These are phyloP conservation scores for Neofelis nebulosa DNA, from an alignment of 2,113 vertebrate genomes.

Conservation along the genomic window DNA sequence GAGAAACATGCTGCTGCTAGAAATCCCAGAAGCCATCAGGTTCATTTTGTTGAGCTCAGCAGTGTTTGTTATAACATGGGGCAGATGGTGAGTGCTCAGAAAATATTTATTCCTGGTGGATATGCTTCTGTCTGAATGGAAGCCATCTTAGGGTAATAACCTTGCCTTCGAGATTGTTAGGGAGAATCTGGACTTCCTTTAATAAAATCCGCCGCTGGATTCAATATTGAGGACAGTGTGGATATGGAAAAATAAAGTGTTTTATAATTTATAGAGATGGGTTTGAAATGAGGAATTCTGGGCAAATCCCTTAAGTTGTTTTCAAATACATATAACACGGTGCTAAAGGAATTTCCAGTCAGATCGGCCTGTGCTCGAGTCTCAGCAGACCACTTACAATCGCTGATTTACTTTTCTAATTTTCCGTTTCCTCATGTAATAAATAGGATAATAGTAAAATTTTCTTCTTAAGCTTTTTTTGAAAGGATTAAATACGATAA, in stretches of 20 bases:
- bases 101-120: neutral
- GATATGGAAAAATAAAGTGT: neutral
- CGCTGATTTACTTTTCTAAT: neutral
- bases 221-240: neutral
- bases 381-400: neutral
- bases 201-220: neutral
- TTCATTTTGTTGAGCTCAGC: slow-evolving; percentile 20
- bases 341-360: neutral
- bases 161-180: neutral
- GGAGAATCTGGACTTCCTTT: neutral
- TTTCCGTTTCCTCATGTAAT: neutral
- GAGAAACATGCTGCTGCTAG: neutral
- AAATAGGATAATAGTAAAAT: neutral
- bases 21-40: neutral
- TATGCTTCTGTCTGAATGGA: neutral
- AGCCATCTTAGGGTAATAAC: neutral
- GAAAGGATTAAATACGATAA: slow-evolving; percentile 14
- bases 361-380: neutral
- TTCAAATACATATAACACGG: neutral
- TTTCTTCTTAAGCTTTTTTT: neutral
- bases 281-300: neutral
- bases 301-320: neutral
- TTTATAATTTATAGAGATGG: neutral
- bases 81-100: neutral
- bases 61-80: neutral